Base-by-base conservation (phyloP, 2,113 vertebrate species). In the Oxyura jamaicensis region DNA sequence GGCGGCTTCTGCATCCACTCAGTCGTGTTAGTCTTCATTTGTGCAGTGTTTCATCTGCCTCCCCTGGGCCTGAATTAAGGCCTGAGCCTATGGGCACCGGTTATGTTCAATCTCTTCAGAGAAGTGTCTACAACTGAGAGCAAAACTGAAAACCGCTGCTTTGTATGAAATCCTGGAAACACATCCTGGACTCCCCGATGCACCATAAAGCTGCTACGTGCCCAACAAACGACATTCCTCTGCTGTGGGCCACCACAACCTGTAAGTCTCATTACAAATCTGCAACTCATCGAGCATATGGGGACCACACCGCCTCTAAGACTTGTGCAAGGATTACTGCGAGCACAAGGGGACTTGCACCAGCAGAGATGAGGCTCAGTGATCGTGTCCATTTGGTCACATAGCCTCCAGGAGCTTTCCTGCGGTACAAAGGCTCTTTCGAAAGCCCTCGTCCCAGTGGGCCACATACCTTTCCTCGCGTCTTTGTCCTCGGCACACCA, bases 361-460 rank as follows among this genome's bases (percentile, higher is more conserved):
- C 59, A 76, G 19, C 56, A 53, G 25, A 53, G 29, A 33, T 13
- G 5, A 46, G 26, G 39, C 31, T 44, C 41, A 21, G 16, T 21
- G 44, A 20, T 5, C 1, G 0, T 0, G 16, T 4, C 18, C 18
- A 3, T 68, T 75, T 46, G 36, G 48, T 48, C 62, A 77, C 50
- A 8, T 15, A 11, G 42, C 46, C 83, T 35, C 41, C 11, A 41
- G 20, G n/a, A 22, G 7, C 42, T 11, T 60, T 52, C 42, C 41
- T 7, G 19, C 29, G 44, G 73, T 18, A 21, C 17, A 63, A 52
- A 71, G 33, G 26, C 71, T n/a, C 42, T 72, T 83, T 9, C 15
- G 2, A 11, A 90, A 76, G 63, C 19, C 42, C 39, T 21, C 22
- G 66, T 56, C 17, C 18, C 28, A 13, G 16, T 29, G 31, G 33